These are phyloP conservation scores for Xenentodon cancila DNA, from an alignment of 2,797 vertebrate genomes.

Conservation along the genomic window DNA sequence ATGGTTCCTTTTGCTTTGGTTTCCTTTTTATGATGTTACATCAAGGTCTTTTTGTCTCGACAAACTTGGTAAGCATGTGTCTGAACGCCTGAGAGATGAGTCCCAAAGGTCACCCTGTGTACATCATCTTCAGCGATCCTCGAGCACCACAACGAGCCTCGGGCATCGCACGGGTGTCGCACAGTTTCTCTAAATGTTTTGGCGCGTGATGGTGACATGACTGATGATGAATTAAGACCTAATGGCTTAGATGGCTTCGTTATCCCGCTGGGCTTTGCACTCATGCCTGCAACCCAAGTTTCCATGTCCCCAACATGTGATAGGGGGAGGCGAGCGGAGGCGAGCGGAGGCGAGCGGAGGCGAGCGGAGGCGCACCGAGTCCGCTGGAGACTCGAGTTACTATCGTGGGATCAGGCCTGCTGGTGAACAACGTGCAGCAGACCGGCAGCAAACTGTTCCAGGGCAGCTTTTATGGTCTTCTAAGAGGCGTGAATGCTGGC, in stretches of 20 bases:
- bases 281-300: slow-evolving; percentile 53
- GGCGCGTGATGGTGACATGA: slow-evolving; percentile 27
- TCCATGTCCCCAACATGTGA: slow-evolving; percentile 61
- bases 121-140: slow-evolving; percentile 49
- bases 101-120: slow-evolving; percentile 47
- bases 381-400: slow-evolving; percentile 66
- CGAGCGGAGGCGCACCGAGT: slow-evolving; percentile 33
- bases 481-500: slow-evolving; percentile 60
- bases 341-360: slow-evolving; percentile 34
- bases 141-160: slow-evolving; percentile 6
- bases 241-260: slow-evolving; percentile 54
- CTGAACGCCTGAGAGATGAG: slow-evolving; percentile 23
- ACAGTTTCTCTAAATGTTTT: slow-evolving; percentile 37
- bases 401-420: slow-evolving; percentile 53
- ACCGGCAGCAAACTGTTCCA: slow-evolving; percentile 45
- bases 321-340: slow-evolving; percentile 28
- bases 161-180: slow-evolving; percentile 20
- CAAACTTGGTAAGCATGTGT: slow-evolving; percentile 6
- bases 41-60: slow-evolving; percentile 3
- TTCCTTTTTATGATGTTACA: neutral
- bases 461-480: slow-evolving; percentile 56
- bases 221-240: slow-evolving; percentile 52
- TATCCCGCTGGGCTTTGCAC: slow-evolving; percentile 63
- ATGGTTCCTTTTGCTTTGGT: neutral
- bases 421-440: slow-evolving; percentile 62